These are phyloP conservation scores for Laupala kohalensis DNA, from an alignment of 1,140 invertebrate genomes.

Conservation along the genomic window DNA sequence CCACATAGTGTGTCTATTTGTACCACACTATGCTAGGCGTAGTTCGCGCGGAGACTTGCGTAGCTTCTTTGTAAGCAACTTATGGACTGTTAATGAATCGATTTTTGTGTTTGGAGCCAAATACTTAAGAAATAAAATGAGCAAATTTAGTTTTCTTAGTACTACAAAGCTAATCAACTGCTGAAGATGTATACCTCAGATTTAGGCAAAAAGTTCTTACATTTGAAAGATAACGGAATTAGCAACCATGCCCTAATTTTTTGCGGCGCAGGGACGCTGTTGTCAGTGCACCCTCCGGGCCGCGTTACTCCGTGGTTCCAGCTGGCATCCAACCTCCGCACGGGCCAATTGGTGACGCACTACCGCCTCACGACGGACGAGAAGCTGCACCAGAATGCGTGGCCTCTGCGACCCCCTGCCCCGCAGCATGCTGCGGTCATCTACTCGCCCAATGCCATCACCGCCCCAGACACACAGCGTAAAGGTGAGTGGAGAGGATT, in stretches of 20 bases:
- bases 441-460: not conserved
- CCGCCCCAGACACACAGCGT: no score
- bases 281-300: slow-evolving; percentile 32
- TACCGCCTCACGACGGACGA: slow-evolving; percentile 23
- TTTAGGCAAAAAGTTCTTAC: not conserved
- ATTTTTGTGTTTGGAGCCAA: no score
- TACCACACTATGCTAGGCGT: no score
- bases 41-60: no score
- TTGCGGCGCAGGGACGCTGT: slow-evolving; percentile 20
- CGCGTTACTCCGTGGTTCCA: slow-evolving; percentile 33
- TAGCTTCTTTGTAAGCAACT: no score
- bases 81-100: no score
- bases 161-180: no score
- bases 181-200: no score
- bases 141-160: no score
- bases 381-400: slow-evolving; percentile 26
- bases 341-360: slow-evolving; percentile 24
- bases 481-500: no score
- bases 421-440: not conserved
- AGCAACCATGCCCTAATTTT: not conserved
- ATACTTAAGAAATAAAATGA: no score
- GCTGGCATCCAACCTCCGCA: slow-evolving; percentile 25
- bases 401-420: slow-evolving; percentile 19
- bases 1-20: no score
- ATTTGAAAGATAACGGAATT: not conserved